These are phyloP conservation scores for Smutsia temminckii DNA, from an alignment of 2,797 vertebrate genomes.

Conservation along the genomic window DNA sequence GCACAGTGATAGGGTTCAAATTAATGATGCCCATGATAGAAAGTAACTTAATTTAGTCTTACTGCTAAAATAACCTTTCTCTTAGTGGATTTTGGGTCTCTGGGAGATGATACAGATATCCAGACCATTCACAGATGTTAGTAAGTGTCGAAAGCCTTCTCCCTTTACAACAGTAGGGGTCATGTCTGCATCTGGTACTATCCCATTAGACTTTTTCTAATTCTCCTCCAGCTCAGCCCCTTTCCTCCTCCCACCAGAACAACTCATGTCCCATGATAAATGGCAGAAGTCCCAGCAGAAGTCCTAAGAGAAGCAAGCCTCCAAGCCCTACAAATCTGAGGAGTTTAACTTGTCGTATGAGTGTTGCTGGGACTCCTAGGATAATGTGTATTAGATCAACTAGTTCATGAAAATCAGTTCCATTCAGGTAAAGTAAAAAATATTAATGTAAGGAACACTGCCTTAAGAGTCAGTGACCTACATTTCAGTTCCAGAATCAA, in stretches of 20 bases:
- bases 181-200: not conserved
- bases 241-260: not conserved
- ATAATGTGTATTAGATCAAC: not conserved
- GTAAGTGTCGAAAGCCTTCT: not conserved
- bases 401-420: not conserved
- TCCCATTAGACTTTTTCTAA: not conserved
- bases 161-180: not conserved
- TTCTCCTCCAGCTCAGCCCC: not conserved
- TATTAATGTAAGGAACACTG: not conserved
- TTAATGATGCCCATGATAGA: not conserved
- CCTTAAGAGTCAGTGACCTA: not conserved
- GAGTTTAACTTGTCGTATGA: not conserved
- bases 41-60: not conserved
- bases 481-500: constrained; percentile 11
- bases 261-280: not conserved
- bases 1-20: not conserved
- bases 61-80: not conserved
- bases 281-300: not conserved
- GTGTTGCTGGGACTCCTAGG: not conserved
- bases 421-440: not conserved
- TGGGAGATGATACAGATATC: not conserved
- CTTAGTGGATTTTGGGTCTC: not conserved
- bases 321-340: not conserved
- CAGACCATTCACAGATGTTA: not conserved
- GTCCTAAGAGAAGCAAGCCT: not conserved